Base-by-base conservation (phyloP, 2,113 vertebrate genomes). In the Antechinus flavipes region DNA sequence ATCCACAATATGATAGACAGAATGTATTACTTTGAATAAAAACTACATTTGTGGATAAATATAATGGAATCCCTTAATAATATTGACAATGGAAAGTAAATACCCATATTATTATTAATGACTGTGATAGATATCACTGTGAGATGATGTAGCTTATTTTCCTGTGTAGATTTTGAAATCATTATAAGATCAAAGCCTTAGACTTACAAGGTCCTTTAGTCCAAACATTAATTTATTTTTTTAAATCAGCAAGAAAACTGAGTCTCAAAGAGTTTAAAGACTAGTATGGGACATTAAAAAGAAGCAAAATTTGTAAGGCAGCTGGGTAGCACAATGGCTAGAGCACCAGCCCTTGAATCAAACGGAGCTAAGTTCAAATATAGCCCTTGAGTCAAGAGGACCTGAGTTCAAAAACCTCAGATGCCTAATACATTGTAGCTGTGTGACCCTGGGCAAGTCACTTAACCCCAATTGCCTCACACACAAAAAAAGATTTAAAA, bases 1-100 rank as follows among this genome's bases (percentile, higher is more conserved):
- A 26, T 30, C 8, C 26, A 94, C 89, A 53, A 76, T 91, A 56
- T 95, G 30, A 94, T 96, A 96, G 95, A 27, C 55, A 93, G 52
- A 35, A 53, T 84, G 8, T 2, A 90, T 89, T 96, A 55, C 9
- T 92, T 12, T 58, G 54, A 97, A 89, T 94, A 25, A 61, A 61
- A 61, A 61, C 11, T n/a, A 89, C 54, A 91, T 58, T 94, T 94
- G 54, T 23, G 90, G 49, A 56, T 92, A 26, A 90, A 53, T 95
- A 93, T 12, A 91, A 93, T 89, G 50, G 76, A 7, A 76, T 54
- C 52, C 55, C 23, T 92, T 89, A 90, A 55, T 95, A 93, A 95
- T 3, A 26, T 0, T 92, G 19, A 23, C 58, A 1, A 30, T 91
- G 42, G 26, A 94, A 96, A 89, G 26, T 92, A 92, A 93, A 46